Conservation (phyloP, 64 coral and sea anemone genomes). For the Orbicella faveolata region DNA sequence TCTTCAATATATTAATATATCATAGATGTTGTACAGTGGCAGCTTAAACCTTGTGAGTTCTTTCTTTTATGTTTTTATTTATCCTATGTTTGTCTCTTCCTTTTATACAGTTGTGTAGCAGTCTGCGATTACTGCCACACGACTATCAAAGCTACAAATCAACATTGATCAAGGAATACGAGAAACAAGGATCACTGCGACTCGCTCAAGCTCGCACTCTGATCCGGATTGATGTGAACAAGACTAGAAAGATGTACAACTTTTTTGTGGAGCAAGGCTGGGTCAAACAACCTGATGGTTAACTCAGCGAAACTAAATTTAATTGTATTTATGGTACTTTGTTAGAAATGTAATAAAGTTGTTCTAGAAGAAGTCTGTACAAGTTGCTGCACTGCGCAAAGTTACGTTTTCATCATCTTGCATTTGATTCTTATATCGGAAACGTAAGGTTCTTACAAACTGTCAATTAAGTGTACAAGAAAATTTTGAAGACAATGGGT, state of each 20-base stretch:
- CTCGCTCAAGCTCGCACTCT: slow-evolving; percentile 86
- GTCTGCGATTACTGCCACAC: slow-evolving; percentile 70
- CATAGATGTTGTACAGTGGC: background rate
- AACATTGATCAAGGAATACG: slow-evolving; percentile 80
- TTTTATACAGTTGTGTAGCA: slow-evolving; percentile 70
- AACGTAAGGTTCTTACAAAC: no score
- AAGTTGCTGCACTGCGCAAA: no score
- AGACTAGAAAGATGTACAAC: slow-evolving; percentile 98
- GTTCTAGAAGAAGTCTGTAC: no score
- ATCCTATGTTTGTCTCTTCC: background rate
- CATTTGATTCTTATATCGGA: no score
- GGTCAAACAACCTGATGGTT: slow-evolving; percentile 76
- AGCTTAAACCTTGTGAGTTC: background rate
- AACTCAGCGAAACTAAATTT: background rate
- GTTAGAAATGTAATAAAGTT: no score
- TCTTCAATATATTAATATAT: no score
- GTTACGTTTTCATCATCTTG: no score
- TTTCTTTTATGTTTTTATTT: background rate
- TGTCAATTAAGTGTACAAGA: no score
- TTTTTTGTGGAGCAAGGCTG: slow-evolving; percentile 89
- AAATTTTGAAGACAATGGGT: no score
- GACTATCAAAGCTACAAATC: slow-evolving; percentile 88
- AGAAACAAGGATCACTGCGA: slow-evolving; percentile 71
- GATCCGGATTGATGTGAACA: slow-evolving; percentile 97
- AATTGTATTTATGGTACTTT: no score